Evolutionary conservation across 2,797 vertebrate genomes (phyloP).

Genomic region (Mormyrops boulengeri): DNA sequence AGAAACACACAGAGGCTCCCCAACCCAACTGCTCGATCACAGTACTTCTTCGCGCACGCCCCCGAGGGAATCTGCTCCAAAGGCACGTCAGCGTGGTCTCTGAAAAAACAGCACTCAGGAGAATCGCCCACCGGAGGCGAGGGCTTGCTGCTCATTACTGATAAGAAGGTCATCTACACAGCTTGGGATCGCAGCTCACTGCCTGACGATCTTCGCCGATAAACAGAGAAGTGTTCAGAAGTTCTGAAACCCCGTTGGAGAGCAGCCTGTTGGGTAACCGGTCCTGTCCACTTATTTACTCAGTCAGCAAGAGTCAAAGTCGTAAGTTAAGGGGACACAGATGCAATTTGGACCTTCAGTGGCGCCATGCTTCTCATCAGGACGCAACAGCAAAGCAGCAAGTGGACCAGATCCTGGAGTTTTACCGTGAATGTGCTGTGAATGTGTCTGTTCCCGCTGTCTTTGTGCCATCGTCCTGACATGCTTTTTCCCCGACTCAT

Average conservation of each 20-base stretch:
- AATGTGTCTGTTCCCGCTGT: not conserved
- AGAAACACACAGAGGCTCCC: not conserved
- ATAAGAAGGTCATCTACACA: conserved; percentile 5
- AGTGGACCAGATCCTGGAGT: not conserved
- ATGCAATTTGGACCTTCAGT: not conserved
- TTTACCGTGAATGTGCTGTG: not conserved
- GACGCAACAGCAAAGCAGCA: not conserved
- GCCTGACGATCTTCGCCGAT: not conserved
- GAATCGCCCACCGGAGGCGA: not conserved
- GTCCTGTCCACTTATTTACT: not conserved
- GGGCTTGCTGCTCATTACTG: not conserved
- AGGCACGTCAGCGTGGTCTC: not conserved
- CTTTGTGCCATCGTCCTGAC: not conserved
- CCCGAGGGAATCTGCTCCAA: conserved; percentile 7
- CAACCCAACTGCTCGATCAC: conserved; percentile 1
- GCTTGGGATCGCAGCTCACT: not conserved
- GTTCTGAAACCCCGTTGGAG: not conserved
- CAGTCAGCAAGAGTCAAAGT: not conserved
- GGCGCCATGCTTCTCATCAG: not conserved
- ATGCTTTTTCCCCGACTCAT: not conserved
- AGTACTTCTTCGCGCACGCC: not conserved
- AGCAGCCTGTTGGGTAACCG: not conserved
- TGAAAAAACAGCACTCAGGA: not conserved
- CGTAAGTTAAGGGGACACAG: not conserved
- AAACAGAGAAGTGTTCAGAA: not conserved